Evolutionary conservation across 2,113 vertebrate species (phyloP), one percentile per base, ranked within the genome.

Genomic region (Nesospiza acunhae): DNA sequence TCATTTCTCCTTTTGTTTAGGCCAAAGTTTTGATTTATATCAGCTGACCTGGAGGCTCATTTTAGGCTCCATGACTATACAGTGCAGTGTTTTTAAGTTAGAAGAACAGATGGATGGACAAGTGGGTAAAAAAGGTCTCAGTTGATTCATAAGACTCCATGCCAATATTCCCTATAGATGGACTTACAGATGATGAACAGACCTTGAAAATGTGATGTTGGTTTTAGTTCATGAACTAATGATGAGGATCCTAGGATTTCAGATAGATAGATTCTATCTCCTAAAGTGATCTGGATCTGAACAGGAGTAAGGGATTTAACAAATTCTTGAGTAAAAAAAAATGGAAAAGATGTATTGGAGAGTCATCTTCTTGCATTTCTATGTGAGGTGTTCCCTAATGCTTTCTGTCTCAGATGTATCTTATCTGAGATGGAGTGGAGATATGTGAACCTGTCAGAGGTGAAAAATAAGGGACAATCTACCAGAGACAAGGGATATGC

Each of bases 1-100:
- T 84, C 44, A 84, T 60, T 82, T 86, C 84, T 94, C 19, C 23
- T 91, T 94, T 69, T 62, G 47, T 92, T 90, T 94, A 78, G 70
- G 69, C n/a, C 62, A 74, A 44, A 80, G 33, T 55, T 90, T 93
- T 82, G 63, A 58, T 77, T 90, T 70, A 22, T 17, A 2, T 52
- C 59, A 55, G 17, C 67, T 70, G 52, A 77, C 9, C 30, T 66
- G 52, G 76, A 80, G 46, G 41, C 15, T 79, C 15, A 13, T 84
- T 79, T 93, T 73, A 68, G 53, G 50, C 37, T 75, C 62, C 33
- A 10, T 58, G 42, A 41, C 35, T 55, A 11, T 9, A 52, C 0
- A 49, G 9, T 23, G 44, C 6, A 64, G 28, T 64, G 53, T 9
- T 72, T 83, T 64, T 49, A 41, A 75, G 46, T 50, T 46, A 80